Percentiles rank a stretch among this genome's conserved stretches.
Conservation (phyloP, 2,888 invertebrate genomes). For the Ormyrus pomaceus region DNA sequence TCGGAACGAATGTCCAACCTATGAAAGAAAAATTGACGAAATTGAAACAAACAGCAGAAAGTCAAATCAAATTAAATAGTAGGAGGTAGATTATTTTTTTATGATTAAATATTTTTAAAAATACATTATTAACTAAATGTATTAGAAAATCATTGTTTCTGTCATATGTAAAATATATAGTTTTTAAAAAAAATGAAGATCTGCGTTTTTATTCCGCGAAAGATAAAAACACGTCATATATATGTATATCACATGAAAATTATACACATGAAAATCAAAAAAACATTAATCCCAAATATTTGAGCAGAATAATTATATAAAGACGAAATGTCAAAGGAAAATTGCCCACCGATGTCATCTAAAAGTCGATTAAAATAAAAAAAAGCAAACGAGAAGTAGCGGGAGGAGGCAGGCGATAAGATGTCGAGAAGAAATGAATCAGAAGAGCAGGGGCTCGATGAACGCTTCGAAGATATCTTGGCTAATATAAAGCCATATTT, state of each 20-base stretch:
- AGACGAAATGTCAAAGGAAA: too few relatives aligned
- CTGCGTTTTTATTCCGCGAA: neutral
- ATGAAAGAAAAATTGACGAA: slow-evolving; percentile 77
- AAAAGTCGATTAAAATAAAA: neutral
- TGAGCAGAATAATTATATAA: too few relatives aligned
- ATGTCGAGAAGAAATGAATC: slow-evolving; percentile 61
- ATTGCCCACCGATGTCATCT: neutral
- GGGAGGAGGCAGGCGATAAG: neutral
- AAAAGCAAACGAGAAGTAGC: neutral
- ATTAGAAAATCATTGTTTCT: neutral
- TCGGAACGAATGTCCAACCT: slow-evolving; percentile 79
- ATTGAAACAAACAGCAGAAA: slow-evolving; percentile 77
- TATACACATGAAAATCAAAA: too few relatives aligned
- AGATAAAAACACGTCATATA: too few relatives aligned
- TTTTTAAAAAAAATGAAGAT: slow-evolving; percentile 39
- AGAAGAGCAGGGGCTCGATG: slow-evolving; percentile 65
- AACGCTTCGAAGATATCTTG: slow-evolving; percentile 65
- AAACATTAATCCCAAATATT: too few relatives aligned
- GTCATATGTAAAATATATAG: slow-evolving; percentile 25
- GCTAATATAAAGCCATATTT: slow-evolving; percentile 63
- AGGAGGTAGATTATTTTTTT: slow-evolving; percentile 46
- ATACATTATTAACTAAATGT: neutral
- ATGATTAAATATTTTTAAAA: neutral
- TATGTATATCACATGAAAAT: too few relatives aligned
- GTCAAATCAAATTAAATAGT: slow-evolving; percentile 76